These are phyloP conservation scores for Mycteria americana DNA, from an alignment of 2,797 vertebrate genomes.

Conservation along the genomic window DNA sequence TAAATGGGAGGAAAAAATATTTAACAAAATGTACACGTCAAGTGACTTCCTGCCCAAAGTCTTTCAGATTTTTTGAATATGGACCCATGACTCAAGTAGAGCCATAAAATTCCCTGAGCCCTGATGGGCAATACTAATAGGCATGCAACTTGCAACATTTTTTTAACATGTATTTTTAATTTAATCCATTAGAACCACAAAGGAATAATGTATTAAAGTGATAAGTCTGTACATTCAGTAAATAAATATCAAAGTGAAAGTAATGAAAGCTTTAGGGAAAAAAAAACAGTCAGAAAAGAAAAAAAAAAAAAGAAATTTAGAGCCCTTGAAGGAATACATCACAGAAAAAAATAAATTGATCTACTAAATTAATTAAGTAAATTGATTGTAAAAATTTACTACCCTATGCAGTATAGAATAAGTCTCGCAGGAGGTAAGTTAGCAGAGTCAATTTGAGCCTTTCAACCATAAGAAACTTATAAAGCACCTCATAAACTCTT, in stretches of 20 bases:
- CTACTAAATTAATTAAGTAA: constrained; percentile 73
- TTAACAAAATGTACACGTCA: neutral
- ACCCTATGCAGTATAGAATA: constrained; percentile 43
- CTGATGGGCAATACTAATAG: neutral
- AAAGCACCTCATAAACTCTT: constrained; percentile 63
- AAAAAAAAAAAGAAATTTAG: constrained; percentile 36
- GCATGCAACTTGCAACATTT: constrained; percentile 6
- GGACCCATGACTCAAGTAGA: neutral
- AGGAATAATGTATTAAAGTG: constrained; percentile 56
- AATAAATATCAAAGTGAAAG: constrained; percentile 72
- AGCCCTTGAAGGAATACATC: constrained; percentile 68
- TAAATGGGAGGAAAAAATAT: neutral
- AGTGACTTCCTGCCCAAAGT: neutral
- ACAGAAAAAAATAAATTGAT: constrained; percentile 73
- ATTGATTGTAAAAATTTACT: constrained; percentile 71
- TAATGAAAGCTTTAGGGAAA: constrained; percentile 25
- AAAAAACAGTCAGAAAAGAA: constrained; percentile 12
- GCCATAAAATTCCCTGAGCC: neutral
- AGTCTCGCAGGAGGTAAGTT: constrained; percentile 50
- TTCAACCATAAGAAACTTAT: constrained; percentile 57
- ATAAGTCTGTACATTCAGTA: constrained; percentile 43
- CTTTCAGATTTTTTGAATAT: neutral
- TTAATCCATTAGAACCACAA: constrained; percentile 69
- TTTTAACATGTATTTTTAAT: constrained; percentile 58
- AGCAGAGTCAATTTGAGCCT: constrained; percentile 63